Evolutionary conservation across 1,140 invertebrate genomes (phyloP), one percentile per base, ranked within the genome.

Genomic region (Drosophila kikkawai): DNA sequence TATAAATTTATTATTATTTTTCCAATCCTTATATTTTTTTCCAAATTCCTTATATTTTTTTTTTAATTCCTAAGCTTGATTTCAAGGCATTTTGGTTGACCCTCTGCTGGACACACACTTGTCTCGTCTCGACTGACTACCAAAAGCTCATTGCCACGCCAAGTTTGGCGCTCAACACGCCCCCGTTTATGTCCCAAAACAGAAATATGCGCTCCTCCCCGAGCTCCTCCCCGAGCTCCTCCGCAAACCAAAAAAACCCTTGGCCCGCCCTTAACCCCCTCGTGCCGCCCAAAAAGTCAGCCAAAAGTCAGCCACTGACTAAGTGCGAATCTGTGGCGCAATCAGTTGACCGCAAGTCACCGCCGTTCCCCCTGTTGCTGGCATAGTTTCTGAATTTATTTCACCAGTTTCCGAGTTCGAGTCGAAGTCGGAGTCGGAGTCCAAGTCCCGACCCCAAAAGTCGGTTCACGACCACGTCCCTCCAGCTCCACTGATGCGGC

Each of bases 291-390:
- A 22, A 61, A 58, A 61, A 68, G 41, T 58, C 75, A 51, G 65
- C 36, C 57, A 55, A 56, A 56, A 75, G 69, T 61, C 61, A 80
- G 84, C 81, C 81, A 88, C 81, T 63, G 86, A 91, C 86, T 84
- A 90, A 90, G 85, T 90, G 85, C 85, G 85, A 90, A 90, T 90
- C 85, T 90, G 84, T 88, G 84, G 84, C 85, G 85, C 85, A 90
- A 90, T 90, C 85, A 90, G 85, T 90, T 90, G 85, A 64, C 80
- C 74, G 67, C 67, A 50, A 71, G 67, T 59, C 53, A 22, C 58
- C 53, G 32, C 58, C 44, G 26, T 47, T 73, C 68, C 48, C 34
- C 56, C 34, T 22, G 11, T 48, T 53, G 59, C 73, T 87, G 84
- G 84, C 84, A 88, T 88, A 88, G 85, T 88, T 90, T 80, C 55